A percentile compares a stretch with the other conserved stretches of the same genome.
Evolutionary conservation across 2,113 vertebrate genomes (phyloP).

Genomic region (Epinephelus cyanopodus): DNA sequence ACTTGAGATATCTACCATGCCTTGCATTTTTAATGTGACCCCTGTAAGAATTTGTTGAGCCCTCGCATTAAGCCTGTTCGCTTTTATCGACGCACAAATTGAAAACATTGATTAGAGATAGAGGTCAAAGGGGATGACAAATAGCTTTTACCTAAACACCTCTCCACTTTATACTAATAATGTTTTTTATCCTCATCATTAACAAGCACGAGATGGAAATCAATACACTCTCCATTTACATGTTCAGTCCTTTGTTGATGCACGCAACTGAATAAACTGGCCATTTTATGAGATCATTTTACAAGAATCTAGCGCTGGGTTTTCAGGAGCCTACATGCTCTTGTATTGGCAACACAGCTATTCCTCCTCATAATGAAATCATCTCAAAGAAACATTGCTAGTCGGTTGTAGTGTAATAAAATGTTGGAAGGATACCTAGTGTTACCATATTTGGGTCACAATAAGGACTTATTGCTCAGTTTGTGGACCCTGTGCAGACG

Average conservation of each 20-base stretch:
- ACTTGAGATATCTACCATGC: slow-evolving; percentile 42
- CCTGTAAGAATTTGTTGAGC: slow-evolving; percentile 53
- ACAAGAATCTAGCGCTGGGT: neutral
- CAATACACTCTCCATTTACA: slow-evolving; percentile 33
- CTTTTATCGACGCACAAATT: slow-evolving; percentile 71
- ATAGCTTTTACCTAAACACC: slow-evolving; percentile 53
- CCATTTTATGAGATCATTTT: neutral
- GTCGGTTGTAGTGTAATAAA: slow-evolving; percentile 77
- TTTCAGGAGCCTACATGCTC: neutral
- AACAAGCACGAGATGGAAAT: slow-evolving; percentile 36
- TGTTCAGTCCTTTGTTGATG: slow-evolving; percentile 16
- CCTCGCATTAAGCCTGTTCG: slow-evolving; percentile 59
- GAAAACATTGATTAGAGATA: slow-evolving; percentile 70
- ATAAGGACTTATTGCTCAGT: slow-evolving; percentile 79
- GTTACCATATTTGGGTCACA: slow-evolving; percentile 83
- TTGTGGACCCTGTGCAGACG: slow-evolving; percentile 69
- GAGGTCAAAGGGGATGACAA: slow-evolving; percentile 70
- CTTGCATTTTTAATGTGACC: slow-evolving; percentile 73
- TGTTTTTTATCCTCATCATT: slow-evolving; percentile 45
- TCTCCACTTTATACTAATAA: slow-evolving; percentile 51
- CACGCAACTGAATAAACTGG: neutral
- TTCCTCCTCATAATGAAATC: slow-evolving; percentile 52
- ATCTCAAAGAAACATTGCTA: slow-evolving; percentile 58
- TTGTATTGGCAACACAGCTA: neutral
- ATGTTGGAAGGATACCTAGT: slow-evolving; percentile 76